Evolutionary conservation across 2,113 vertebrate species (phyloP).

Genomic region (Tetraodon nigroviridis): DNA sequence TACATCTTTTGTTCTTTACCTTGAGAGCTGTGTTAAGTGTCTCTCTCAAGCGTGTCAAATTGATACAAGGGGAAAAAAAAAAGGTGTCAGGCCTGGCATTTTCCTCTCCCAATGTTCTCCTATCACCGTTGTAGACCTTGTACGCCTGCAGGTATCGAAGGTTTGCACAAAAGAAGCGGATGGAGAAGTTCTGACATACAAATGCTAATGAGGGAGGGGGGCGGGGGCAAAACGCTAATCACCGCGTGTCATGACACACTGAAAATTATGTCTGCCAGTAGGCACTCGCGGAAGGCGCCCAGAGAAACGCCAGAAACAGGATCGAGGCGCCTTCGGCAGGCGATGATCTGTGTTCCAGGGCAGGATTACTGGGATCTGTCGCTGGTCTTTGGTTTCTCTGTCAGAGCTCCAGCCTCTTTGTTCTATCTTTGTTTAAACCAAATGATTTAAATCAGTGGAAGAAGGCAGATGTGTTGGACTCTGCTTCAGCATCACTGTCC

Average conservation of each 20-base stretch:
- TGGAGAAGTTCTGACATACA: constrained; percentile 31
- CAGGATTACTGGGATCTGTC: constrained; percentile 1
- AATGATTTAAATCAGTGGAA: background rate
- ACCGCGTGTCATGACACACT: constrained; percentile 23
- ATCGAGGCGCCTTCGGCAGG: background rate
- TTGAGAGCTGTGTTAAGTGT: constrained; percentile 55
- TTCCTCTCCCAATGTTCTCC: constrained; percentile 10
- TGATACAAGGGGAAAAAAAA: constrained; percentile 31
- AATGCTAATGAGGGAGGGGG: constrained; percentile 39
- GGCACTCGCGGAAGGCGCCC: background rate
- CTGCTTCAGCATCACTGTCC: background rate
- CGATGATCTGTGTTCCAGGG: background rate
- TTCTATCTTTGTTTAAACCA: background rate
- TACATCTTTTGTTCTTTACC: constrained; percentile 40
- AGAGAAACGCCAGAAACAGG: background rate
- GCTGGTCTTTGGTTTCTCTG: background rate
- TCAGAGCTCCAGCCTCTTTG: background rate
- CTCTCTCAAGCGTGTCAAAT: constrained; percentile 50
- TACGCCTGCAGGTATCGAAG: constrained; percentile 14
- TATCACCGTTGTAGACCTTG: constrained; percentile 3
- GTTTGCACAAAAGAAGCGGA: constrained; percentile 16
- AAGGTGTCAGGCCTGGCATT: constrained; percentile 1
- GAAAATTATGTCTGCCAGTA: constrained; percentile 27
- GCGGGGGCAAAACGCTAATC: constrained; percentile 42
- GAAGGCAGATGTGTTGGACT: background rate